phyloP scores from a whole-genome alignment of 2,113 vertebrate genomes.

The Lycaon pictus region DNA sequence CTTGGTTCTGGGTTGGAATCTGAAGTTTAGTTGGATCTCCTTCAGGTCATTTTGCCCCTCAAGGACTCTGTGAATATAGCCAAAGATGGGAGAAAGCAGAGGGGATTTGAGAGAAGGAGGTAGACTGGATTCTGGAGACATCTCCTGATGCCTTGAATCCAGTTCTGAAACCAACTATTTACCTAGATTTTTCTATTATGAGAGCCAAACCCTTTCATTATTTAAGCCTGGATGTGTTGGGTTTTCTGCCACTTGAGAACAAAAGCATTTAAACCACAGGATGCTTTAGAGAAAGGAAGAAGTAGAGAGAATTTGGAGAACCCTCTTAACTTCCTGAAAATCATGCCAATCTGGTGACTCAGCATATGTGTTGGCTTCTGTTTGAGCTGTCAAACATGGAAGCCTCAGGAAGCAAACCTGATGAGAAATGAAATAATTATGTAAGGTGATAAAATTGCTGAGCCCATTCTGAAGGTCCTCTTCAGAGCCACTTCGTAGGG shows the following conservation, averaged over 20 bases:
- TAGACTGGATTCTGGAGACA: not conserved
- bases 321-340: not conserved
- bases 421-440: not conserved
- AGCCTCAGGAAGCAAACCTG: not conserved
- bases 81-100: not conserved
- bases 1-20: not conserved
- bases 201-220: not conserved
- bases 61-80: not conserved
- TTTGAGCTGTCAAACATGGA: not conserved
- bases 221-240: not conserved
- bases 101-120: not conserved
- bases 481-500: not conserved
- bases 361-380: not conserved
- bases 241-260: not conserved
- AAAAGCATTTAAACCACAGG: not conserved
- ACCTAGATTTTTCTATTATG: not conserved
- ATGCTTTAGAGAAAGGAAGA: not conserved
- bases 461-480: rapidly evolving
- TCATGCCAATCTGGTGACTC: not conserved
- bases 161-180: not conserved
- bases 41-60: too few species aligned
- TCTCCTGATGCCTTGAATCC: not conserved
- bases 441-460: rapidly evolving
- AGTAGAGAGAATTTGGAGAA: not conserved
- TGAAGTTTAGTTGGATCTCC: not conserved